Percentiles rank a stretch among this genome's conserved stretches.
These are phyloP conservation scores for Orchesella flavescens DNA, from an alignment of 2,888 invertebrate genomes.

Conservation along the genomic window DNA sequence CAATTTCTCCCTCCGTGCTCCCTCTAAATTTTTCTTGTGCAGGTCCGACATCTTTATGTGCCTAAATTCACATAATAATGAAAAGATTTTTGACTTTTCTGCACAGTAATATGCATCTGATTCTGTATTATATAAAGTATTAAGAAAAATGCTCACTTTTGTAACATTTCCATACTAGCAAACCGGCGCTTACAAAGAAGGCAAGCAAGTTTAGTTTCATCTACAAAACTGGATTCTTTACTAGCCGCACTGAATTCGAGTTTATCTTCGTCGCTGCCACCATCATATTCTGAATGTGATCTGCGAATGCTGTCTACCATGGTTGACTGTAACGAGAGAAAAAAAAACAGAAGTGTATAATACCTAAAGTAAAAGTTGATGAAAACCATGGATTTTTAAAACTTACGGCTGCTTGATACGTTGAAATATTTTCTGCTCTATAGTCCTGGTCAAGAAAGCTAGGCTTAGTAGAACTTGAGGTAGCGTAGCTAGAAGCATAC, in stretches of 20 bases:
- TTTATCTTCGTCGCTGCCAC: constrained; percentile 73
- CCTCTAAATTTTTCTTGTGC: constrained; percentile 88
- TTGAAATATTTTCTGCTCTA: constrained; percentile 49
- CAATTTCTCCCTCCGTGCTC: constrained; percentile 74
- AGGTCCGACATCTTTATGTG: constrained; percentile 95
- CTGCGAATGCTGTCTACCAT: constrained; percentile 33
- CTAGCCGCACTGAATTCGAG: constrained; percentile 62
- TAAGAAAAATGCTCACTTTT: constrained; percentile 77
- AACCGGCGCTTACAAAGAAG: constrained; percentile 96
- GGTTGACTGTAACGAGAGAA: constrained; percentile 20
- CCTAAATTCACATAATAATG: constrained; percentile 75
- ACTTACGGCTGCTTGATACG: constrained; percentile 44
- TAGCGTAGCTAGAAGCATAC: neutral
- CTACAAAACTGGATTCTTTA: constrained; percentile 76
- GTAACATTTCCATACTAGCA: constrained; percentile 88
- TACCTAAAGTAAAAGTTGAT: no score
- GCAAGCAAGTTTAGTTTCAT: constrained; percentile 93
- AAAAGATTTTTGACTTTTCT: no score
- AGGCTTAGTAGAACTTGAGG: neutral
- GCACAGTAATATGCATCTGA: neutral
- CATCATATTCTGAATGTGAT: constrained; percentile 56
- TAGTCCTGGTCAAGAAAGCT: constrained; percentile 48
- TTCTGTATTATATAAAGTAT: neutral
- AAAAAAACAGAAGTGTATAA: no score
- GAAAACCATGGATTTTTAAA: no score